These are phyloP conservation scores for Tiphia femorata DNA, from an alignment of 2,888 invertebrate species.

Conservation along the genomic window DNA sequence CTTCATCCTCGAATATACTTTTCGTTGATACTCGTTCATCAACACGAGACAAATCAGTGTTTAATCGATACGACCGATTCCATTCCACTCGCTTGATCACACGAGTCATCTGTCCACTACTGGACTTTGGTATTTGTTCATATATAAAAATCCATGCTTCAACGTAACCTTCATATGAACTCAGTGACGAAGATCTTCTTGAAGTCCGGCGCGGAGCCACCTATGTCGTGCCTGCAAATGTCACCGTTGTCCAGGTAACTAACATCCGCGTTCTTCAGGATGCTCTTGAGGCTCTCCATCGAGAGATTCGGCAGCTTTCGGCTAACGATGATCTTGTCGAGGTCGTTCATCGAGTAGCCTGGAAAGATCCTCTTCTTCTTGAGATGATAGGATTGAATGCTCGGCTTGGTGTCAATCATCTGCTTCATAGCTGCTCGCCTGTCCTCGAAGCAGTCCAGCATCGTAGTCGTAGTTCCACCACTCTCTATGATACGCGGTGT, in stretches of 20 bases:
- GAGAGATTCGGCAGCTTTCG: constrained; percentile 55
- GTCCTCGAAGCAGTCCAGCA: constrained; percentile 26
- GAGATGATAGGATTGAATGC: constrained; percentile 59
- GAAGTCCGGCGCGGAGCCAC: constrained; percentile 72
- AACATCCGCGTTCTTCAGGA: constrained; percentile 60
- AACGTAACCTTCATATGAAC: constrained; percentile 63
- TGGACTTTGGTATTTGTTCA: neutral
- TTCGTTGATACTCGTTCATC: too few species aligned
- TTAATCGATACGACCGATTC: neutral
- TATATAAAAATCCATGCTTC: too few species aligned
- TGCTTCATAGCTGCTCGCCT: constrained; percentile 18
- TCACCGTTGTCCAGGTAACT: constrained; percentile 67
- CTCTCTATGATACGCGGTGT: constrained; percentile 63
- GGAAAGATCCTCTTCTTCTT: constrained; percentile 55
- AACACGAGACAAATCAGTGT: neutral
- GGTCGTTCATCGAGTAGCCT: constrained; percentile 67
- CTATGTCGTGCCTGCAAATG: constrained; percentile 65
- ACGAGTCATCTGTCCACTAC: neutral
- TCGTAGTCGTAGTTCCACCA: too few species aligned
- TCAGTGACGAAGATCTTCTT: constrained; percentile 73
- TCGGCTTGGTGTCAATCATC: constrained; percentile 50
- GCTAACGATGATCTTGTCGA: constrained; percentile 56
- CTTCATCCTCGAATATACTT: too few species aligned
- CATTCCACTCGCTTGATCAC: neutral
- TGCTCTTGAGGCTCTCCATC: constrained; percentile 65